A percentile compares a stretch with the other conserved stretches of the same genome.
phyloP scores from a whole-genome alignment of 1,140 invertebrate species.

The Vanessa tameamea region DNA sequence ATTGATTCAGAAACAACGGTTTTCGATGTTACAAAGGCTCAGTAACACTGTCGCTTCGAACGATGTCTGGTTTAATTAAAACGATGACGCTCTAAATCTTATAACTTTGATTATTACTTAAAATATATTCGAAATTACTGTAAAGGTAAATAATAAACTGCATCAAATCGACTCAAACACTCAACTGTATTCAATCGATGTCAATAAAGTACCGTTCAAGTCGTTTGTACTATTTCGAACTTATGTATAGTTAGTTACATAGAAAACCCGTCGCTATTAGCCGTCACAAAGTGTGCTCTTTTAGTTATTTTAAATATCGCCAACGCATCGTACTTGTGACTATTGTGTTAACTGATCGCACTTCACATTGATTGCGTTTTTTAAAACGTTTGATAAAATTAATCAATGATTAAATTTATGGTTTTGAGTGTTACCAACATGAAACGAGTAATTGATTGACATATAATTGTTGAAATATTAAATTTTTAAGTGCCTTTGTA shows the following conservation, averaged over 20 bases:
- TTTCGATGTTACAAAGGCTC: too few relatives aligned
- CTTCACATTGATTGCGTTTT: neutral
- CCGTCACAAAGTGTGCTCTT: neutral
- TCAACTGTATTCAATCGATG: neutral
- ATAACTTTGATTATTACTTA: too few relatives aligned
- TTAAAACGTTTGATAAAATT: neutral
- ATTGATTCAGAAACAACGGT: too few relatives aligned
- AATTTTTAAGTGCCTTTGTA: too few relatives aligned
- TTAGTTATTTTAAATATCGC: conserved; percentile 11
- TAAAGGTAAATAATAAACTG: neutral
- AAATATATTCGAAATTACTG: neutral
- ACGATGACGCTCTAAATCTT: too few relatives aligned
- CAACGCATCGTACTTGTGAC: neutral
- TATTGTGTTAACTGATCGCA: neutral
- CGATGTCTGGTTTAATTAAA: too few relatives aligned
- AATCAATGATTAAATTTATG: neutral
- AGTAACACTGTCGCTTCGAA: too few relatives aligned
- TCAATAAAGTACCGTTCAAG: conserved; percentile 16
- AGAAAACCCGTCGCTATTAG: neutral
- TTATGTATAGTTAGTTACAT: neutral
- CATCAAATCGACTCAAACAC: neutral
- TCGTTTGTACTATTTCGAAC: neutral
- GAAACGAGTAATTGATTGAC: too few relatives aligned
- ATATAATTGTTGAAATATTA: too few relatives aligned
- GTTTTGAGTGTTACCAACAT: neutral